A percentile compares a stretch with the other conserved stretches of the same genome.
These are phyloP conservation scores for Scaptomyza cyrtandrae DNA, from an alignment of 2,888 invertebrate genomes.

Conservation along the genomic window DNA sequence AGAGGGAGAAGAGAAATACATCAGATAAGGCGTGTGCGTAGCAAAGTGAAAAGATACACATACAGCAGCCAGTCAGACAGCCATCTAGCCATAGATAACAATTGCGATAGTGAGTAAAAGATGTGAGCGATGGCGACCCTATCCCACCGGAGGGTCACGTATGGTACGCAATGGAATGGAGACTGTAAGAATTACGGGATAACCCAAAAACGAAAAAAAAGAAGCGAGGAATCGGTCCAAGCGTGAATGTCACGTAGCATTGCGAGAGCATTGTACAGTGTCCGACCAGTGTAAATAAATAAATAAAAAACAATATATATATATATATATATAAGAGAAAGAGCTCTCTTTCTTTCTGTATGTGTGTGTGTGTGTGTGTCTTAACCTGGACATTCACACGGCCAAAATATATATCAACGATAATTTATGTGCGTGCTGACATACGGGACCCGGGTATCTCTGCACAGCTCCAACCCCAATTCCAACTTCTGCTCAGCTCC, in stretches of 20 bases:
- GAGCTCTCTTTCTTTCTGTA: slow-evolving; percentile 13
- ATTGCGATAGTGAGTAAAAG: slow-evolving; percentile 45
- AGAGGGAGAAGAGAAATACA: slow-evolving; percentile 25
- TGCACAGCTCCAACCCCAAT: background rate
- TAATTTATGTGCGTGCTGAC: slow-evolving; percentile 80
- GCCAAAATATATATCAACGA: slow-evolving; percentile 77
- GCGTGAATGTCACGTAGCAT: slow-evolving; percentile 78
- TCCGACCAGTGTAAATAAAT: slow-evolving; percentile 67
- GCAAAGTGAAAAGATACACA: slow-evolving; percentile 66
- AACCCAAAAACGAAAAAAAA: slow-evolving; percentile 14
- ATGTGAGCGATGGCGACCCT: slow-evolving; percentile 34
- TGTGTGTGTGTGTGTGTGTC: background rate
- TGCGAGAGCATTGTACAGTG: slow-evolving; percentile 49
- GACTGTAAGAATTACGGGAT: background rate
- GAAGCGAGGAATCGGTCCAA: slow-evolving; percentile 62
- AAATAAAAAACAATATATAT: slow-evolving; percentile 33
- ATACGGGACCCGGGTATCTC: slow-evolving; percentile 64
- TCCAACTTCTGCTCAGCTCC: background rate
- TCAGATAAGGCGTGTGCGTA: slow-evolving; percentile 57
- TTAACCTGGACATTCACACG: slow-evolving; percentile 73
- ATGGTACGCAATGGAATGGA: slow-evolving; percentile 22
- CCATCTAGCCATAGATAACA: slow-evolving; percentile 39
- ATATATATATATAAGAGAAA: slow-evolving; percentile 7
- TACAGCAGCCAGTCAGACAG: slow-evolving; percentile 22
- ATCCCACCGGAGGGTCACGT: slow-evolving; percentile 65